Base-by-base conservation (phyloP, 2,113 vertebrate species). In the western clawed frog (Xenopus tropicalis) region DNA sequence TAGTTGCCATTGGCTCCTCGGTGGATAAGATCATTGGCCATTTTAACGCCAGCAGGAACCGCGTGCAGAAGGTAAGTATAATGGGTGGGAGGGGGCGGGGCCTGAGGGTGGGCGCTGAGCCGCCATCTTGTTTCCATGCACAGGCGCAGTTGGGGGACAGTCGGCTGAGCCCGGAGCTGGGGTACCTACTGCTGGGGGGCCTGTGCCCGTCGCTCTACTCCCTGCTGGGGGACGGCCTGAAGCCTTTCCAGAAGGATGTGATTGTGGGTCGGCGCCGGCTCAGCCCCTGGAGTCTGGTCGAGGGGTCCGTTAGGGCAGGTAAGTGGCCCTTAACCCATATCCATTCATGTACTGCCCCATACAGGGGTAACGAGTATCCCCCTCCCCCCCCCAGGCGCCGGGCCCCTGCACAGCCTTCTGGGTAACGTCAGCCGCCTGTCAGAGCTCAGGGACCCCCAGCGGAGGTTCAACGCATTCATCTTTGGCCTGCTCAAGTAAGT, bases 71-170 rank as follows among this genome's bases (percentile, higher is more conserved):
- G 95, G 97, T 96, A 61, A 87, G 89, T 83, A 21, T 12, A 42
- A 11, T 29, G n/a, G 29, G 29, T 9, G 5, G 2, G 29, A 37
- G 29, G 6, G 29, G 29, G 29, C 6, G 29, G 29, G 5, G 29
- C 10, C 29, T 8, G 29, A 37, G 5, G 5, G 29, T 4, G 24
- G 4, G 25, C 19, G 37, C n/a, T 29, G 17, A 58, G 22, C 14
- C 37, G 25, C 29, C 29, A 37, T 37, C 6, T 37, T 37, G 29
- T 37, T 37, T 7, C 29, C 10, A 1, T 37, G 3, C 6, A 5
- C 29, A 99, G 97, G 90, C 96, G 17, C 94, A 98, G 88, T 88
- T 97, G 76, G 97, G 97, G 20, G 95, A 99, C 83, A 96, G 97
- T 81, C 80, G 93, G 21, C 84, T 97, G 80, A 99, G 93, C 85